Percentiles rank a stretch among this genome's conserved stretches.
These are phyloP conservation scores for Artemisiospiza belli DNA, from an alignment of 2,113 vertebrate genomes.

Conservation along the genomic window DNA sequence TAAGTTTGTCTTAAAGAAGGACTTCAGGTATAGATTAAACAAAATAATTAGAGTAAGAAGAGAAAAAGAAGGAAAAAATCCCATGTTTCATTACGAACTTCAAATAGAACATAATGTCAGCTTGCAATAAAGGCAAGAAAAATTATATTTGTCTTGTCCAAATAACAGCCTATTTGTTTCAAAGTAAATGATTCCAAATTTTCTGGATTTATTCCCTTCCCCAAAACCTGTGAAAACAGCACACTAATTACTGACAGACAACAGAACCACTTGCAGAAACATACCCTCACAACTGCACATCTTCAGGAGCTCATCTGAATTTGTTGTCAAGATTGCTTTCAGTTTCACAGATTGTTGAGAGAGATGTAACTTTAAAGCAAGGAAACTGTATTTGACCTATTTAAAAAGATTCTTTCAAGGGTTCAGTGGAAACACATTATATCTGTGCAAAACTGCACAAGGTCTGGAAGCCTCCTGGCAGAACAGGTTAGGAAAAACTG, in stretches of 20 bases:
- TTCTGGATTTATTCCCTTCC: neutral
- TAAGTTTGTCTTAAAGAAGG: neutral
- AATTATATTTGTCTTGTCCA: neutral
- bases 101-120: neutral
- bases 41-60: neutral
- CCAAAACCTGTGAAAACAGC: neutral
- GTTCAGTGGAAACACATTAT: constrained; percentile 21
- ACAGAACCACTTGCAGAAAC: neutral
- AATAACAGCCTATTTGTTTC: neutral
- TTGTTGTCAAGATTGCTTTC: neutral
- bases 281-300: neutral
- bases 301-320: neutral
- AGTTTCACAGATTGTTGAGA: neutral
- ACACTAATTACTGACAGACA: neutral
- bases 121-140: neutral
- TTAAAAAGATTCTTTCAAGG: constrained; percentile 8
- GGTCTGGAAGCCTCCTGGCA: constrained; percentile 37
- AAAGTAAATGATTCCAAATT: neutral
- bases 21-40: neutral
- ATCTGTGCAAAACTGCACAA: neutral
- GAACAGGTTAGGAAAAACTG: constrained; percentile 27
- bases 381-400: constrained; percentile 23
- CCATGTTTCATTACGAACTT: neutral
- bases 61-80: neutral
- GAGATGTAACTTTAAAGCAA: neutral